Evolutionary conservation across 2,888 invertebrate species (phyloP), one percentile per base, ranked within the genome.

Genomic region (Nymphalis polychloros): DNA sequence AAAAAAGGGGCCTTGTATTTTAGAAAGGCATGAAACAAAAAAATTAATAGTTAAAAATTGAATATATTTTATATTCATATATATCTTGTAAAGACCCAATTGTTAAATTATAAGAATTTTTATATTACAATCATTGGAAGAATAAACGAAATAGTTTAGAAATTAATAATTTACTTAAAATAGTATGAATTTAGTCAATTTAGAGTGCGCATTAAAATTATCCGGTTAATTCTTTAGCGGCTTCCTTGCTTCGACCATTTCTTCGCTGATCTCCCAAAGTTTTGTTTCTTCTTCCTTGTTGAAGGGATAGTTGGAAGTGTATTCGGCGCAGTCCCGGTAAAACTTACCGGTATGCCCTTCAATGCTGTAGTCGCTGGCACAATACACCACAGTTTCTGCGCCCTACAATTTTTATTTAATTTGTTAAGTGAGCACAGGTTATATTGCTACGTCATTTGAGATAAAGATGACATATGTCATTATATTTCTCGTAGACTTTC

Each of bases 381-480:
- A 96, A 84, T 95, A 95, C 16, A 97, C 87, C 27, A 96, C 93
- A 2, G 97, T 96, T 86, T 97, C 96, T 0, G 96, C 94, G 55
- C 97, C 97, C 96, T 97, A 87, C 53, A 92, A 90, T 47, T 16
- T 63, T 41, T 16, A 19, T 23, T 13, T 13, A 0, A 41, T 41
- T 13, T 41, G 41, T 41, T 0, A 41, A 13, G 6, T 6, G 27
- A 31, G 27, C 6, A 31, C 27, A 31, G 27, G 6, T 31, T 31
- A 31, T 31, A 5, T 31, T 6, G 27, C 27, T 6, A 31, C 27
- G 27, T 5, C 6, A 5, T 31, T 1, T 31, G 27, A 6, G 27
- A 31, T 5, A 31, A 5, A 31, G 27, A 6, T 6, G 27, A 31
- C 27, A 31, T 31, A 27, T 27, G 27, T 27, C 3, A 27, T 3